phyloP scores from a whole-genome alignment of 2,888 invertebrate genomes.

The Anaspis maculata region DNA sequence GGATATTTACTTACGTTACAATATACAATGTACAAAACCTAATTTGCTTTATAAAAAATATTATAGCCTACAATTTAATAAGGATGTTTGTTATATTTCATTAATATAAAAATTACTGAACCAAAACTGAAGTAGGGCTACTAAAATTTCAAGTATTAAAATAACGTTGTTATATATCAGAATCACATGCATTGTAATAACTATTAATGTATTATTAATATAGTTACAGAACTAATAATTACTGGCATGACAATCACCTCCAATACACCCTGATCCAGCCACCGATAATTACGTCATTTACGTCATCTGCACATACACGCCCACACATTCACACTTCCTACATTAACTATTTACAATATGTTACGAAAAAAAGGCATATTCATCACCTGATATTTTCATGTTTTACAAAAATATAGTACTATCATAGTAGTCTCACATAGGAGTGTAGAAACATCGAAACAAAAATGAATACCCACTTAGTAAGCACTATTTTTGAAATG shows the following conservation, averaged over 20 bases:
- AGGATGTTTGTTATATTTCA: conserved; percentile 17
- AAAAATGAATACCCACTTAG: conserved; percentile 10
- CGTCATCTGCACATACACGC: too few relatives aligned
- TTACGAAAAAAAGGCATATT: conserved; percentile 38
- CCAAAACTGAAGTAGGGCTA: conserved; percentile 1
- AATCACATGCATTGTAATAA: conserved; percentile 19
- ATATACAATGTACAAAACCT: conserved; percentile 44
- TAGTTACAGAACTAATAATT: conserved; percentile 18
- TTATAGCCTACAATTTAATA: conserved; percentile 27
- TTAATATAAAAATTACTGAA: conserved; percentile 17
- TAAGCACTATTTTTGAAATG: conserved; percentile 13
- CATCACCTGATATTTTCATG: conserved; percentile 38
- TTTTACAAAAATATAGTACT: conserved; percentile 35
- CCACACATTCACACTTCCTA: conserved; percentile 27
- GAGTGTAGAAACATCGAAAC: conserved; percentile 15
- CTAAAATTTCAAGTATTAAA: conserved; percentile 3
- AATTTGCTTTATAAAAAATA: conserved; percentile 39
- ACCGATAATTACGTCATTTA: conserved; percentile 25
- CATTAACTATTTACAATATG: conserved; percentile 29
- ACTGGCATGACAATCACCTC: conserved; percentile 22
- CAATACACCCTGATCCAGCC: conserved; percentile 31
- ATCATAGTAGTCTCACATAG: conserved; percentile 18
- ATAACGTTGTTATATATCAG: conserved; percentile 10
- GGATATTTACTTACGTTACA: conserved; percentile 30
- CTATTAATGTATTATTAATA: conserved; percentile 20